phyloP scores from a whole-genome alignment of 2,113 vertebrate genomes.

The Ameiurus melas region DNA sequence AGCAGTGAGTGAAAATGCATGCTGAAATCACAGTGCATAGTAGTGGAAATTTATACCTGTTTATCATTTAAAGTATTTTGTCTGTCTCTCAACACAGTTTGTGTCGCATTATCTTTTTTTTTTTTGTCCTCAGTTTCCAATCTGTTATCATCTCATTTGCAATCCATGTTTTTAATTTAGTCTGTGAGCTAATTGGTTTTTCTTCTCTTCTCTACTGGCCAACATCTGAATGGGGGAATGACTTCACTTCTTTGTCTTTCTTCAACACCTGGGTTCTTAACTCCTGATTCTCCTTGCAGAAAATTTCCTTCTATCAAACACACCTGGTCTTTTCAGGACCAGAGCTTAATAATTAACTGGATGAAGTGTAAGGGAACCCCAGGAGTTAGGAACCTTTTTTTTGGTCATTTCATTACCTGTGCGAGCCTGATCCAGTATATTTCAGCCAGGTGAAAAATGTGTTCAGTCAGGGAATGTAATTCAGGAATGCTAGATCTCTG shows the following conservation, averaged over 20 bases:
- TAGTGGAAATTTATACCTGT: neutral
- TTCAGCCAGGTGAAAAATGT: neutral
- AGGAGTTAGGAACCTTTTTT: neutral
- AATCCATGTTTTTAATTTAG: slow-evolving; percentile 7
- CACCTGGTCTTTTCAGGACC: neutral
- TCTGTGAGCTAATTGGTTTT: neutral
- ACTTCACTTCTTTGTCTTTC: neutral
- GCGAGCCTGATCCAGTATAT: neutral
- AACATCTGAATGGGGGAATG: neutral
- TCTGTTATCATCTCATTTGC: neutral
- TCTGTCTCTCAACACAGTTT: slow-evolving; percentile 7
- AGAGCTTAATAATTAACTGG: neutral
- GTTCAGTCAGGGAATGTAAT: neutral
- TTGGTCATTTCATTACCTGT: neutral
- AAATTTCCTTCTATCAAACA: neutral
- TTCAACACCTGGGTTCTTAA: neutral
- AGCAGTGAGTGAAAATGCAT: slow-evolving; percentile 74
- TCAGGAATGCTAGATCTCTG: neutral
- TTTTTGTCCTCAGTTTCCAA: neutral
- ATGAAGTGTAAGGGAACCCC: neutral
- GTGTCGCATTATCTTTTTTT: neutral
- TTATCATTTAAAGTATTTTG: neutral
- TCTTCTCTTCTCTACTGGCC: neutral
- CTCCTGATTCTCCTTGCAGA: neutral
- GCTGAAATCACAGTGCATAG: neutral